Percentiles rank a stretch among this genome's conserved stretches.
Conservation (phyloP, 2,113 vertebrate species). For the Boleophthalmus pectinirostris region DNA sequence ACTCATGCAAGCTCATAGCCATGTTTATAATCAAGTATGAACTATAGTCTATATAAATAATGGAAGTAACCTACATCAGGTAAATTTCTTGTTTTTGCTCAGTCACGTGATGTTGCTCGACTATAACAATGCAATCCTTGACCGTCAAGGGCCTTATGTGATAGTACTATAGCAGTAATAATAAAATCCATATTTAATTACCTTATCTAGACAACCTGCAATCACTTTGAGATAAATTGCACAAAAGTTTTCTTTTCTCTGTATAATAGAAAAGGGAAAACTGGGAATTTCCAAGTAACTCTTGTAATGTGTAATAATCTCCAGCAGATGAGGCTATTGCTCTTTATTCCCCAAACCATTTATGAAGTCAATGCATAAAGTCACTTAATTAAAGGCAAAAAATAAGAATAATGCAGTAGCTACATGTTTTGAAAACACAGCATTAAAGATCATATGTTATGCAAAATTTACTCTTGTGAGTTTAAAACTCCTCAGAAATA, state of each 20-base stretch:
- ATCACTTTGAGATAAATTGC: background rate
- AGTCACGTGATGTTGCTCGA: background rate
- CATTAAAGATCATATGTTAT: too few species aligned
- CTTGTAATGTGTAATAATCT: constrained; percentile 37
- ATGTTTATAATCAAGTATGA: too few species aligned
- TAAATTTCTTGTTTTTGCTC: background rate
- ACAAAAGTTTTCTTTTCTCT: background rate
- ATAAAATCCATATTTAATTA: too few species aligned
- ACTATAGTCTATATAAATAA: too few species aligned
- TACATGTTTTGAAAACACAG: background rate
- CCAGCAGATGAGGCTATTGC: constrained; percentile 63
- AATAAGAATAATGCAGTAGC: background rate
- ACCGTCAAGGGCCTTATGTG: constrained; percentile 21
- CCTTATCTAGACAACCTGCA: background rate
- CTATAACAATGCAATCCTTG: constrained; percentile 11
- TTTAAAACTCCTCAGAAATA: too few species aligned
- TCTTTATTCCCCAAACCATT: constrained; percentile 18
- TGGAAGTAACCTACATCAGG: too few species aligned
- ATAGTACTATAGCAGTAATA: background rate
- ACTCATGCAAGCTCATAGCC: too few species aligned
- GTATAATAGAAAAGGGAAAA: background rate
- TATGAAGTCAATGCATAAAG: background rate
- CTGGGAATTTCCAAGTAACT: background rate
- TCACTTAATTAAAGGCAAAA: background rate
- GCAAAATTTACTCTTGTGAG: too few species aligned